phyloP scores from a whole-genome alignment of 37 sponge, comb jelly and placozoan species.

The Spongia lamella region DNA sequence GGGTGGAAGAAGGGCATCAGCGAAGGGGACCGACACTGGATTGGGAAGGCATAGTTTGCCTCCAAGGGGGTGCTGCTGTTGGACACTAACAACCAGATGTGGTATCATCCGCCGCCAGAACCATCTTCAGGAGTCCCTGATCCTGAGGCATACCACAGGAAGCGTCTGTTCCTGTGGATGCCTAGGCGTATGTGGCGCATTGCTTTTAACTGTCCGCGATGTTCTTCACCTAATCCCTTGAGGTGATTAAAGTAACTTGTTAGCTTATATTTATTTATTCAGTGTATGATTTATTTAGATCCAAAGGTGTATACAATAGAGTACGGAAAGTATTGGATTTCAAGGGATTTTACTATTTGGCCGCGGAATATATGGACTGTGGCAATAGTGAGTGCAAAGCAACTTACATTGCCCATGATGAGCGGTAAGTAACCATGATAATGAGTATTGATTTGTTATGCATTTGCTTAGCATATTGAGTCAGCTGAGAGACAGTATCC shows the following conservation, averaged over 20 bases:
- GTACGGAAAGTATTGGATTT: conserved; percentile 11
- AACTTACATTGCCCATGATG: too few species aligned
- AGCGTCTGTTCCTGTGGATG: conserved; percentile 7
- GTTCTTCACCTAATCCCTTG: too few species aligned
- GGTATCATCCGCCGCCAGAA: conserved; percentile 11
- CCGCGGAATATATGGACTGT: conserved; percentile 22
- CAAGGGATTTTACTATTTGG: conserved; percentile 33
- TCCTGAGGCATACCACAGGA: not conserved
- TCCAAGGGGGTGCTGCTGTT: not conserved
- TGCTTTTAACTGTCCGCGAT: too few species aligned
- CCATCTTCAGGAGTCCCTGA: not conserved
- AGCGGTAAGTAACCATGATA: too few species aligned
- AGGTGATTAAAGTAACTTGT: too few species aligned
- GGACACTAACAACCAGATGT: not conserved
- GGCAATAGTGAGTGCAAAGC: not conserved
- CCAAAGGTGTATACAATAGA: conserved; percentile 25
- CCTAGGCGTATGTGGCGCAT: too few species aligned
- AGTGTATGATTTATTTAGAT: not conserved
- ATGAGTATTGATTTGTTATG: too few species aligned
- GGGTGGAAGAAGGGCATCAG: not conserved
- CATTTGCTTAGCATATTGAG: conserved; percentile 2
- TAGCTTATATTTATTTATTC: too few species aligned
- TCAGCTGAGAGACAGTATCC: conserved; percentile 13
- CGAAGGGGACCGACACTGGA: not conserved
- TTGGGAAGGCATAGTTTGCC: not conserved